Evolutionary conservation across 1,140 invertebrate genomes (phyloP).

Genomic region (Arctopsyche grandis): DNA sequence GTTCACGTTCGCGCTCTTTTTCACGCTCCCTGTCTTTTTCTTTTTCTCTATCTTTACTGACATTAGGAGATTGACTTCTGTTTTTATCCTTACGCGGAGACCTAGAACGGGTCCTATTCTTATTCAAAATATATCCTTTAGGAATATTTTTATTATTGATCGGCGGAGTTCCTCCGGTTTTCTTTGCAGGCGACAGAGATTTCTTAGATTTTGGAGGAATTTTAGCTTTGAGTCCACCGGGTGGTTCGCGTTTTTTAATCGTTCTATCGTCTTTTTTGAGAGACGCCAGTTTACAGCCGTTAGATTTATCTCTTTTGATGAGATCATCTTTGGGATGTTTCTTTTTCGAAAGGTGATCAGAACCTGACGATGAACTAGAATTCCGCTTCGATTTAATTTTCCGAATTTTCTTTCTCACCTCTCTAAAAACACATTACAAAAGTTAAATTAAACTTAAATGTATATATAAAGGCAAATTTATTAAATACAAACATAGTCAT

Average conservation of each 20-base stretch:
- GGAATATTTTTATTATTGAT: slow-evolving; percentile 63
- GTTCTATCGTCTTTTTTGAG: slow-evolving; percentile 61
- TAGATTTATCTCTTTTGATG: slow-evolving; percentile 63
- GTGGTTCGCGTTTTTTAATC: slow-evolving; percentile 60
- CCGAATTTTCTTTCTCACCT: slow-evolving; percentile 61
- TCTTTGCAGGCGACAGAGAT: slow-evolving; percentile 64
- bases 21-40: slow-evolving; percentile 61
- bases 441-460: too few relatives aligned
- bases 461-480: too few relatives aligned
- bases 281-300: slow-evolving; percentile 58
- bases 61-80: slow-evolving; percentile 61
- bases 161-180: slow-evolving; percentile 65
- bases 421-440: too few relatives aligned
- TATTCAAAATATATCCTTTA: slow-evolving; percentile 58
- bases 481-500: too few relatives aligned
- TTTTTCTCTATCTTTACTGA: slow-evolving; percentile 61
- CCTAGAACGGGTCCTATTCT: slow-evolving; percentile 59
- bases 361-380: slow-evolving; percentile 66
- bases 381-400: slow-evolving; percentile 65
- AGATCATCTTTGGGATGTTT: slow-evolving; percentile 62
- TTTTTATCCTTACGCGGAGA: slow-evolving; percentile 63
- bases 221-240: slow-evolving; percentile 59
- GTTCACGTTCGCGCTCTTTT: slow-evolving; percentile 62
- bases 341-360: slow-evolving; percentile 63
- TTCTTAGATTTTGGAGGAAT: slow-evolving; percentile 61